A percentile compares a stretch with the other conserved stretches of the same genome.
These are phyloP conservation scores for Serilophus lunatus DNA, from an alignment of 2,113 vertebrate genomes.

Conservation along the genomic window DNA sequence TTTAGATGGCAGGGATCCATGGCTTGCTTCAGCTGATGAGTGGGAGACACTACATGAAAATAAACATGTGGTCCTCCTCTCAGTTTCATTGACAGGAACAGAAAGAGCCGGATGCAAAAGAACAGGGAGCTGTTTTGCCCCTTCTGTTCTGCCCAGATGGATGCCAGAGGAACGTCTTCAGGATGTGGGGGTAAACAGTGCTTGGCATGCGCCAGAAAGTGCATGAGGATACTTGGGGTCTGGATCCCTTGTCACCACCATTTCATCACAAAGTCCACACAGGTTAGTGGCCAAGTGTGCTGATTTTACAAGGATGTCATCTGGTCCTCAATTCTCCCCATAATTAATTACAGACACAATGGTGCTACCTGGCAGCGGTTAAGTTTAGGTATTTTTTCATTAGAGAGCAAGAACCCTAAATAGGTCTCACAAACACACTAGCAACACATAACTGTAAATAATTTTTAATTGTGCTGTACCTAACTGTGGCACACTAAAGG, in stretches of 20 bases:
- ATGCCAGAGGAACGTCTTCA: background rate
- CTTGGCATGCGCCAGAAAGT: background rate
- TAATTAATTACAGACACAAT: background rate
- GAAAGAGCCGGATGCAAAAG: background rate
- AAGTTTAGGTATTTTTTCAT: background rate
- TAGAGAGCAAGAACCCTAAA: background rate
- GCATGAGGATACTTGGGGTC: background rate
- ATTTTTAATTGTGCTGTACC: background rate
- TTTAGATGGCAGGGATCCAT: background rate
- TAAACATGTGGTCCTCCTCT: background rate
- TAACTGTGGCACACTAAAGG: background rate
- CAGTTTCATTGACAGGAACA: background rate
- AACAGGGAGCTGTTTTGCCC: background rate
- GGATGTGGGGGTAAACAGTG: accelerated
- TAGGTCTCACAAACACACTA: background rate
- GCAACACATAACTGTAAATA: background rate
- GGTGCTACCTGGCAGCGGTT: background rate
- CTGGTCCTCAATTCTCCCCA: background rate
- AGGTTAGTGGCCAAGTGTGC: background rate
- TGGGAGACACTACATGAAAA: background rate
- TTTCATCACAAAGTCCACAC: background rate
- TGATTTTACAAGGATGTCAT: background rate
- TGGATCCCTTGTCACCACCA: background rate
- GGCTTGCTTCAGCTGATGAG: background rate
- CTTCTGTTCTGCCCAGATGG: background rate